Conservation (phyloP, 1,140 invertebrate species). For the Sweltsa coloradensis region DNA sequence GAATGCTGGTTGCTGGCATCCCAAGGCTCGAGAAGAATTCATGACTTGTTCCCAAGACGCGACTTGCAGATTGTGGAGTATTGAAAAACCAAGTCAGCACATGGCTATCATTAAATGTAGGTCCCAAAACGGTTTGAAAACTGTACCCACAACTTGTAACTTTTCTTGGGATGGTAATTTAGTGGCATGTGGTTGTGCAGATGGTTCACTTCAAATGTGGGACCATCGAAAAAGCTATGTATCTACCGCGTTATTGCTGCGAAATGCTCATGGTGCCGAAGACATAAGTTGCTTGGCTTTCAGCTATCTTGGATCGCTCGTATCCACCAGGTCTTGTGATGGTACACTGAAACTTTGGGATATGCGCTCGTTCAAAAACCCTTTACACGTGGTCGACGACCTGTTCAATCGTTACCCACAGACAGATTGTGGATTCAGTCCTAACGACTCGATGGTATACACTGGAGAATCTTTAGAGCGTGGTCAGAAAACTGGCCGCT, state of each 20-base stretch:
- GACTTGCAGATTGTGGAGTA: constrained; percentile 82
- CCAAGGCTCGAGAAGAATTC: constrained; percentile 82
- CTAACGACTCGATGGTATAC: constrained; percentile 78
- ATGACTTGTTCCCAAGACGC: constrained; percentile 88
- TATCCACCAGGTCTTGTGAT: constrained; percentile 79
- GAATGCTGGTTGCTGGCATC: constrained; percentile 90
- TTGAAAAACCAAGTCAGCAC: constrained; percentile 63
- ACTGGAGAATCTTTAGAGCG: constrained; percentile 76
- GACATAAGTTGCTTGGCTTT: constrained; percentile 77
- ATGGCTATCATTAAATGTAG: constrained; percentile 82
- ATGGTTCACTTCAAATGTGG: constrained; percentile 98
- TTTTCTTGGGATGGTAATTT: constrained; percentile 81
- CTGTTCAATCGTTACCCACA: constrained; percentile 81
- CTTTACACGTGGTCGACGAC: constrained; percentile 50
- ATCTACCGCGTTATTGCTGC: constrained; percentile 63
- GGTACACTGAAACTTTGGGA: constrained; percentile 96
- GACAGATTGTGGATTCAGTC: constrained; percentile 90
- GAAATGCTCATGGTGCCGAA: constrained; percentile 75
- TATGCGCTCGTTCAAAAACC: constrained; percentile 67
- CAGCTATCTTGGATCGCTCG: constrained; percentile 70
- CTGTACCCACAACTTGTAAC: constrained; percentile 70
- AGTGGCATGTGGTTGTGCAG: constrained; percentile 81
- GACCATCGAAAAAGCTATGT: constrained; percentile 77
- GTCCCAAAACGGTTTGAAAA: constrained; percentile 76
- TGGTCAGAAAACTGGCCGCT: constrained; percentile 52